Conservation (phyloP, 1,140 invertebrate genomes). For the Metaphire vulgaris region DNA sequence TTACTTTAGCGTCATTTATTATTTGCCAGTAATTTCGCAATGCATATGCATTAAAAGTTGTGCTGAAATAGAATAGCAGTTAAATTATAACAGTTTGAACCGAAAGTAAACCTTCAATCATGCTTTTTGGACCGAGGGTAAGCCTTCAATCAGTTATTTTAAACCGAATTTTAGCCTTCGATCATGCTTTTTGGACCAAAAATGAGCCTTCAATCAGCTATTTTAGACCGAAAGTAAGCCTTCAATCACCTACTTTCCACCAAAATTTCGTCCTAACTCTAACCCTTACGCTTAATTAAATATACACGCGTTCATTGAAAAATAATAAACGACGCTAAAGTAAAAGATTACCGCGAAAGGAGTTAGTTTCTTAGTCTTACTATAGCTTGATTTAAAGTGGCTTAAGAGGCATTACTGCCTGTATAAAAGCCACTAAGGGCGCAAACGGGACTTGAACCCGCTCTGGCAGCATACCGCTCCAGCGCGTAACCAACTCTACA, state of each 20-base stretch:
- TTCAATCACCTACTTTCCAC: slow-evolving; percentile 30
- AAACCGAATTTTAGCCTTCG: slow-evolving; percentile 28
- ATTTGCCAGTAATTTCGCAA: background rate
- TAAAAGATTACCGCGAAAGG: no score
- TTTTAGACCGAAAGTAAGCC: slow-evolving; percentile 29
- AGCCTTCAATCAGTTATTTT: slow-evolving; percentile 33
- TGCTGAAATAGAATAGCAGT: no score
- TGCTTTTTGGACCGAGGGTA: slow-evolving; percentile 31
- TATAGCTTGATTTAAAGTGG: no score
- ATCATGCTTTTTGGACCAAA: slow-evolving; percentile 32
- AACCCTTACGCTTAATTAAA: no score
- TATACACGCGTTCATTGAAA: no score
- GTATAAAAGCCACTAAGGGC: no score
- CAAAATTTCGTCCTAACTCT: slow-evolving; percentile 32
- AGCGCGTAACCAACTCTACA: no score
- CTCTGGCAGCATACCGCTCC: no score
- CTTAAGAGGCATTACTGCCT: no score
- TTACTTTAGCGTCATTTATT: background rate
- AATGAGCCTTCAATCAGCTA: slow-evolving; percentile 32
- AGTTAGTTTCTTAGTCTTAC: no score
- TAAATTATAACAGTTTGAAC: background rate
- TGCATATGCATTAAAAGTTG: background rate
- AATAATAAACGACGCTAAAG: no score
- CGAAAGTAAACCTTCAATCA: slow-evolving; percentile 6
- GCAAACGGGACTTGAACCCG: no score